phyloP scores from a whole-genome alignment of 1,140 invertebrate species.

The Scaptomyza graminum region DNA sequence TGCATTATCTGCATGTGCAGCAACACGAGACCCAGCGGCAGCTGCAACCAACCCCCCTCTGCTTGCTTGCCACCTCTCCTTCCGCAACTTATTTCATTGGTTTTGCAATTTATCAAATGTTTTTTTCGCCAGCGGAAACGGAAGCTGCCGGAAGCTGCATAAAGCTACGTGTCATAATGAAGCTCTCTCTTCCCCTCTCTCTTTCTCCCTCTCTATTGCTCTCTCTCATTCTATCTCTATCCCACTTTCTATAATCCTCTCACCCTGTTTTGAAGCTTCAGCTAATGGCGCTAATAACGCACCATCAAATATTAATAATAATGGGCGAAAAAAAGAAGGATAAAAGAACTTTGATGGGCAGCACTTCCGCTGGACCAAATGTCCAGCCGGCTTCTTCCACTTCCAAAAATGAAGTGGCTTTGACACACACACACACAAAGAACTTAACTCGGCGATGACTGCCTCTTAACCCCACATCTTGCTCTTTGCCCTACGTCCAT shows the following conservation, averaged over 20 bases:
- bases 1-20: conserved; percentile 60
- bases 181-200: not conserved
- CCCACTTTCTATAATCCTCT: too few relatives aligned
- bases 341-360: conserved; percentile 34
- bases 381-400: conserved; percentile 15
- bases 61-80: not conserved
- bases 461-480: not conserved
- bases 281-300: conserved; percentile 58
- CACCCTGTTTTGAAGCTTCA: not conserved
- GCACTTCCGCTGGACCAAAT: conserved; percentile 52
- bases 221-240: too few relatives aligned
- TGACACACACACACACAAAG: conserved; percentile 17
- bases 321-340: conserved; percentile 1
- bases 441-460: not conserved
- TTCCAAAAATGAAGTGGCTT: conserved; percentile 38
- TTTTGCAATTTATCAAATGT: conserved; percentile 71
- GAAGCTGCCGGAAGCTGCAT: conserved; percentile 58
- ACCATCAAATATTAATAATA: conserved; percentile 62
- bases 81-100: conserved; percentile 23
- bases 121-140: conserved; percentile 63
- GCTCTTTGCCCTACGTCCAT: not conserved
- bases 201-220: too few relatives aligned
- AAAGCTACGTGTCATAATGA: conserved; percentile 56
- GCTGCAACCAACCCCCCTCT: not conserved
- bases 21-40: conserved; percentile 14